Percentiles rank a stretch among this genome's conserved stretches.
Conservation (phyloP, 2,888 invertebrate genomes). For the Campoplex nolae region DNA sequence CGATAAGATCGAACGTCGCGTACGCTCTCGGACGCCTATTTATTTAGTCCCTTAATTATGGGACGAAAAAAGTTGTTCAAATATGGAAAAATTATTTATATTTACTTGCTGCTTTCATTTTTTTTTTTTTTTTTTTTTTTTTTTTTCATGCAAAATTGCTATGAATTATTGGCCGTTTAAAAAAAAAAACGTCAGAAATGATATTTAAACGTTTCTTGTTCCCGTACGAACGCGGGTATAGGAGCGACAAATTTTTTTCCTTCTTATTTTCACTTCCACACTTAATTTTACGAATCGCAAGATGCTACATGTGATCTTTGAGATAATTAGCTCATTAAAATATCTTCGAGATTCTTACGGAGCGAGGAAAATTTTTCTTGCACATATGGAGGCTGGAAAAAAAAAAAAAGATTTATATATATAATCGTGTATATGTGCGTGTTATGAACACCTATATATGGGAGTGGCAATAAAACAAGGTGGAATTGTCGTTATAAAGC, state of each 20-base stretch:
- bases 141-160: neutral
- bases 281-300: conserved; percentile 49
- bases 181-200: neutral
- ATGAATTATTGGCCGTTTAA: neutral
- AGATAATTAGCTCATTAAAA: conserved; percentile 70
- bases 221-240: neutral
- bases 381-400: neutral
- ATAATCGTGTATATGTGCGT: neutral
- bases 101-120: neutral
- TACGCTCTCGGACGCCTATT: neutral
- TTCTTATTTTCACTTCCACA: neutral
- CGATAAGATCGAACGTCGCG: conserved; percentile 2
- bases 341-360: conserved; percentile 52
- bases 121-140: no score
- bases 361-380: neutral
- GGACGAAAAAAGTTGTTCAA: neutral
- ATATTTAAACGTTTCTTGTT: neutral
- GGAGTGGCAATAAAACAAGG: conserved; percentile 32
- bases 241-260: neutral
- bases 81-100: neutral
- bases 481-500: conserved; percentile 56
- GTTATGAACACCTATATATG: conserved; percentile 8
- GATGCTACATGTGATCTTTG: conserved; percentile 61
- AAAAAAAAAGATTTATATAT: neutral
- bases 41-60: neutral